Conservation (phyloP, 2,797 vertebrate genomes). For the Tenualosa thibaudeaui region DNA sequence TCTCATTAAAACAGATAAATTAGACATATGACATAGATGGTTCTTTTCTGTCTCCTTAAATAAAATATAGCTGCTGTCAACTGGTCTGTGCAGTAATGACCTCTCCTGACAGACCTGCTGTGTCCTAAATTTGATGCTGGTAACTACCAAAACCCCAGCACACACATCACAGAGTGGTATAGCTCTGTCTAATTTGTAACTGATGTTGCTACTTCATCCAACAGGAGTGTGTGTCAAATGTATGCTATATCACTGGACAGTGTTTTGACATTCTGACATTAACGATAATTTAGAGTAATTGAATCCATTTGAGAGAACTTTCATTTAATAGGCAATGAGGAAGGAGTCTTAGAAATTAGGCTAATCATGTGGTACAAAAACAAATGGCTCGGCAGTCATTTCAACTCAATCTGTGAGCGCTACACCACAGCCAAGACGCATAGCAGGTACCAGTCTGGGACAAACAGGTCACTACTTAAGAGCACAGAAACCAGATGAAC, state of each 20-base stretch:
- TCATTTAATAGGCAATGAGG: slow-evolving; percentile 39
- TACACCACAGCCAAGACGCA: background rate
- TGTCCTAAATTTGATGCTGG: slow-evolving; percentile 38
- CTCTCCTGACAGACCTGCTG: slow-evolving; percentile 31
- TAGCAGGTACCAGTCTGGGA: slow-evolving; percentile 39
- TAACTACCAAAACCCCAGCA: slow-evolving; percentile 2
- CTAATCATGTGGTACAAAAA: slow-evolving; percentile 3
- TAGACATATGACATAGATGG: slow-evolving; percentile 34
- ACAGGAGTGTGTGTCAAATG: background rate
- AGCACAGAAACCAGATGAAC: background rate
- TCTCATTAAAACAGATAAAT: slow-evolving; percentile 35
- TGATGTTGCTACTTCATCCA: slow-evolving; percentile 14
- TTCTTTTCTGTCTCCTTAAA: slow-evolving; percentile 12
- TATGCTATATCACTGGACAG: slow-evolving; percentile 31
- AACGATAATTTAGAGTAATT: slow-evolving; percentile 48
- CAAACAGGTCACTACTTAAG: background rate
- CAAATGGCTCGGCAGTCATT: background rate
- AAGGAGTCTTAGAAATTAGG: slow-evolving; percentile 16
- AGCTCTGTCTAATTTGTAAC: slow-evolving; percentile 36
- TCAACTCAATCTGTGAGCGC: background rate
- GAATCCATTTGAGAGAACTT: slow-evolving; percentile 37
- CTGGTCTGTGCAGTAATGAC: slow-evolving; percentile 1
- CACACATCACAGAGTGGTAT: slow-evolving; percentile 7
- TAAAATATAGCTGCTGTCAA: slow-evolving; percentile 29
- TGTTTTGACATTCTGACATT: slow-evolving; percentile 37